phyloP scores from a whole-genome alignment of 2,797 vertebrate species.

The Hydrolagus colliei region DNA sequence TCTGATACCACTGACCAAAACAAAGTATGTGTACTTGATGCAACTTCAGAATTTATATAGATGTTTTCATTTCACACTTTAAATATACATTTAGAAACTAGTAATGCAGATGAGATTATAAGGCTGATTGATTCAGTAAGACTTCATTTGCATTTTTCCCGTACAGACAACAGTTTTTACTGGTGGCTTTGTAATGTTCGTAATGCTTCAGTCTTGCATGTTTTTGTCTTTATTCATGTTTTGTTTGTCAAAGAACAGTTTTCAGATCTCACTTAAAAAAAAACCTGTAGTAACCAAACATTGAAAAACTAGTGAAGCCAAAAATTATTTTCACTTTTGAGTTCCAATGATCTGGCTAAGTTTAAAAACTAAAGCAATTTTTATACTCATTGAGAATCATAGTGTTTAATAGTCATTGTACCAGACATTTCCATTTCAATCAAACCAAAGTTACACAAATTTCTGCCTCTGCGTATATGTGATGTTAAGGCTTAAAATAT shows the following conservation, averaged over 20 bases:
- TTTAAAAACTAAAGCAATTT: slow-evolving; percentile 92
- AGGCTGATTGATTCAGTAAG: slow-evolving; percentile 19
- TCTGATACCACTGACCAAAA: slow-evolving; percentile 80
- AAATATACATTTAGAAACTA: slow-evolving; percentile 27
- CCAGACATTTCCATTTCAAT: slow-evolving; percentile 81
- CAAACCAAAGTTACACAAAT: slow-evolving; percentile 99
- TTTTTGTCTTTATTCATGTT: slow-evolving; percentile 67
- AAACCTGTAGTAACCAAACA: slow-evolving; percentile 97
- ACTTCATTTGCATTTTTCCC: slow-evolving; percentile 42
- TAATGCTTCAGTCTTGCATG: slow-evolving; percentile 73
- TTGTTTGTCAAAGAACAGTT: slow-evolving; percentile 71
- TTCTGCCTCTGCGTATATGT: slow-evolving; percentile 98
- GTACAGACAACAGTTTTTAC: slow-evolving; percentile 69
- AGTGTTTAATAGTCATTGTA: slow-evolving; percentile 84
- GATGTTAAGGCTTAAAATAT: slow-evolving; percentile 81
- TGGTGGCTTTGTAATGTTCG: slow-evolving; percentile 88
- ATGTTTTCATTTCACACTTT: slow-evolving; percentile 42
- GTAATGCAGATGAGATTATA: slow-evolving; percentile 25
- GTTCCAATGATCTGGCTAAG: slow-evolving; percentile 94
- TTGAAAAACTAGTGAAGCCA: slow-evolving; percentile 99
- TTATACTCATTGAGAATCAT: slow-evolving; percentile 92
- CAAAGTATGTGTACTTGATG: slow-evolving; percentile 81
- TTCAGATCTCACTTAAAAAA: slow-evolving; percentile 83
- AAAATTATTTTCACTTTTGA: slow-evolving; percentile 97
- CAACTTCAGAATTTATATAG: slow-evolving; percentile 91